Base-by-base conservation (phyloP, 2,797 vertebrate species). In the Eurystomus glaucurus region DNA sequence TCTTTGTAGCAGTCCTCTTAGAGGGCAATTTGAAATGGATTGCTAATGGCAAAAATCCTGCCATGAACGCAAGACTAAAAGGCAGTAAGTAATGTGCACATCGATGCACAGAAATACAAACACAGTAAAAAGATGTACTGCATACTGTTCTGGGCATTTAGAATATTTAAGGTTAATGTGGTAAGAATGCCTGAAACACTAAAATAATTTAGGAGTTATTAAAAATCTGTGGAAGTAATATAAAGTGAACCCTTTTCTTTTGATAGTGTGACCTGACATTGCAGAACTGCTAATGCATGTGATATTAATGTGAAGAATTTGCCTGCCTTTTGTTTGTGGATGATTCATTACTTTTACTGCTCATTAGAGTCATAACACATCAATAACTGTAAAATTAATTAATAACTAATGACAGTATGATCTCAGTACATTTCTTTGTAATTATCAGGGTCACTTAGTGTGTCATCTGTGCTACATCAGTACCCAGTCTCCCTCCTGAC, bases 281-380 rank as follows among this genome's bases (percentile, higher is more conserved):
- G 70, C 80, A 58, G 54, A 62, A 17, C 52, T 39, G 18, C 69
- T 71, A 55, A 35, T 10, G 14, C 41, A 20, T 72, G 75, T 81
- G 43, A 39, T 14, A 45, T 5, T 39, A 2, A 0, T 22, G 41
- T 51, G 66, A 85, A 78, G 50, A 85, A 58, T 60, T 88, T 81
- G 17, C 29, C 54, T 91, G 64, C 48, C 75, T 94, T 95, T 84
- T 62, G n/a, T 75, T 88, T 72, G 61, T 39, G 65, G 19, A 15
- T 54, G 94, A 93, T 66, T 94, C 79, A 86, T 81, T 88, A 65
- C 57, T 90, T 96, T 54, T 88, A 35, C 23, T 81, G 66, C 84
- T 78, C 29, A 39, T 70, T 71, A 28, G 10, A 68, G 68, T 68
- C 37, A 21, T 39, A 86, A 78, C 14, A 37, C 46, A 66, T 82